Conservation (phyloP, 2,888 invertebrate genomes). For the Elegia similella region DNA sequence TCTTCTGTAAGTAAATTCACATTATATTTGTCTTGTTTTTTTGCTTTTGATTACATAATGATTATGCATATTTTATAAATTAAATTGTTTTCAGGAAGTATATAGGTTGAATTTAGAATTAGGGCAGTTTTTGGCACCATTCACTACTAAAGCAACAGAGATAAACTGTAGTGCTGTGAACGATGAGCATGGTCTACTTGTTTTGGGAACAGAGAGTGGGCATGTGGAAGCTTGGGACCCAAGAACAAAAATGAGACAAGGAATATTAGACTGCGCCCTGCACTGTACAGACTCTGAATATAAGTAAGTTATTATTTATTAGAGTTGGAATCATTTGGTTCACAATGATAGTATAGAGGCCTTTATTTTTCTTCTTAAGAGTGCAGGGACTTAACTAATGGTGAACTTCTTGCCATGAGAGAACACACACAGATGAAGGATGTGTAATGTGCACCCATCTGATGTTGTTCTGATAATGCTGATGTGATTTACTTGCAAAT, state of each 20-base stretch:
- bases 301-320: slow-evolving; percentile 43
- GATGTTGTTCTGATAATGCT: too few species aligned
- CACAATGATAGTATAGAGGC: too few species aligned
- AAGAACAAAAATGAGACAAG: slow-evolving; percentile 88
- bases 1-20: slow-evolving; percentile 82
- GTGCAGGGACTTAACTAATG: too few species aligned
- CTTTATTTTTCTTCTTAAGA: too few species aligned
- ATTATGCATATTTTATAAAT: too few species aligned
- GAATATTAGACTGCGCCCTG: slow-evolving; percentile 91
- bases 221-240: slow-evolving; percentile 99
- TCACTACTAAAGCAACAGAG: slow-evolving; percentile 86
- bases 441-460: too few species aligned
- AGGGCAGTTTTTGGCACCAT: slow-evolving; percentile 95
- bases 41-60: too few species aligned
- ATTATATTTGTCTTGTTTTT: neutral
- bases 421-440: too few species aligned
- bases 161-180: slow-evolving; percentile 94
- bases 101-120: slow-evolving; percentile 97
- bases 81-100: slow-evolving; percentile 86
- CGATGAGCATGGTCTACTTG: slow-evolving; percentile 92
- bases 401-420: too few species aligned
- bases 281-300: slow-evolving; percentile 80
- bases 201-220: slow-evolving; percentile 94
- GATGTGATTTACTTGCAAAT: too few species aligned
- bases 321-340: too few species aligned